phyloP scores from a whole-genome alignment of 2,888 invertebrate genomes.

The Phlogophora meticulosa region DNA sequence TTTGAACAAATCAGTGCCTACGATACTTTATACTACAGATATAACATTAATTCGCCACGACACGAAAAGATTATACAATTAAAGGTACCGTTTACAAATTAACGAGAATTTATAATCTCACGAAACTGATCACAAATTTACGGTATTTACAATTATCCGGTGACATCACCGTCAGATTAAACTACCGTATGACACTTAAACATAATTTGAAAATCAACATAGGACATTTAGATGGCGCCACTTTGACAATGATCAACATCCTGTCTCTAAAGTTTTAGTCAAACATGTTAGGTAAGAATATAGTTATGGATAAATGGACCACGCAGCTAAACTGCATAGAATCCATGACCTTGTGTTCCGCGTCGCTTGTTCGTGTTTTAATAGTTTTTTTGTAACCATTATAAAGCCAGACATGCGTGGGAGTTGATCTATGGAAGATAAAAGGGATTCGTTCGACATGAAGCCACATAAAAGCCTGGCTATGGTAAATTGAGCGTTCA shows the following conservation, averaged over 20 bases:
- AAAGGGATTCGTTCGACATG: slow-evolving; percentile 48
- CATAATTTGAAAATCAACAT: background rate
- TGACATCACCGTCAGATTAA: no score
- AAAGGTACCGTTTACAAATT: no score
- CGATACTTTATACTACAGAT: no score
- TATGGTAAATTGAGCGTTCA: slow-evolving; percentile 28
- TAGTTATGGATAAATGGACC: slow-evolving; percentile 30
- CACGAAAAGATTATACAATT: no score
- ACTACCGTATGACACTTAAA: background rate
- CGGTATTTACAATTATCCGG: no score
- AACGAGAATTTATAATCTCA: no score
- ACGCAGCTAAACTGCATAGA: slow-evolving; percentile 49
- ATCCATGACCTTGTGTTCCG: slow-evolving; percentile 60
- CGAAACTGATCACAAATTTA: no score
- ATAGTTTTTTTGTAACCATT: slow-evolving; percentile 61
- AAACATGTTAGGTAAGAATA: slow-evolving; percentile 17
- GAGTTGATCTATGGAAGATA: slow-evolving; percentile 63
- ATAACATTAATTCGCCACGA: no score
- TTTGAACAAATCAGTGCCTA: no score
- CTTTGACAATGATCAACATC: slow-evolving; percentile 8
- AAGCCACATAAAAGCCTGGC: slow-evolving; percentile 42
- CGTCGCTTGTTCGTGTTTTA: slow-evolving; percentile 54
- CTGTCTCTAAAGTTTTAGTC: slow-evolving; percentile 8
- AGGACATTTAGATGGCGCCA: slow-evolving; percentile 28
- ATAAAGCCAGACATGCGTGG: slow-evolving; percentile 57